A percentile compares a stretch with the other conserved stretches of the same genome.
Evolutionary conservation across 1,140 invertebrate species (phyloP).

Genomic region (Halyomorpha halys): DNA sequence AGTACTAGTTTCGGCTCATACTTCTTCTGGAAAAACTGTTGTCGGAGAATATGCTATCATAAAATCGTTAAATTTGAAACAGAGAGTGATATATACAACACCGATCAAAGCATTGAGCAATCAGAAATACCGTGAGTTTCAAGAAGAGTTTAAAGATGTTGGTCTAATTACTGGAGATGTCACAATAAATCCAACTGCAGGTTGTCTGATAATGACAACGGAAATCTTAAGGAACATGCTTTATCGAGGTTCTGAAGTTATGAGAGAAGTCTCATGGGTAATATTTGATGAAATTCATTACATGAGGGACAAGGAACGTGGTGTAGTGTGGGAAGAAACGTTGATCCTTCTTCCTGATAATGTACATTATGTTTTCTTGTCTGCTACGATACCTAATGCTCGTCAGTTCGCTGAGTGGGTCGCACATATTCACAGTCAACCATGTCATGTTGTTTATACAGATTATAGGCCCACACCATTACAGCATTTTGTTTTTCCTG

Average conservation of each 20-base stretch:
- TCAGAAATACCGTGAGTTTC: slow-evolving; percentile 98
- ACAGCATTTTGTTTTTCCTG: slow-evolving; percentile 96
- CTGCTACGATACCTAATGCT: slow-evolving; percentile 98
- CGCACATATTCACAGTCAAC: slow-evolving; percentile 88
- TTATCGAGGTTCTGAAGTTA: slow-evolving; percentile 94
- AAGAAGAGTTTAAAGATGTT: slow-evolving; percentile 96
- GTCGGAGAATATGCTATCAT: slow-evolving; percentile 89
- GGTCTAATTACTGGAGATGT: slow-evolving; percentile 98
- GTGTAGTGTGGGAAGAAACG: slow-evolving; percentile 99
- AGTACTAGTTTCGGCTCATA: slow-evolving; percentile 96
- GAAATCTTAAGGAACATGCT: slow-evolving; percentile 99
- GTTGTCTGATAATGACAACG: slow-evolving; percentile 98
- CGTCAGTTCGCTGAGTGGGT: slow-evolving; percentile 99
- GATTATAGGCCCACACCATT: slow-evolving; percentile 95
- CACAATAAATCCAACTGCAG: slow-evolving; percentile 95
- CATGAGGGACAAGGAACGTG: slow-evolving; percentile 98
- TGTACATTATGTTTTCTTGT: slow-evolving; percentile 97
- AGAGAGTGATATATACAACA: slow-evolving; percentile 97
- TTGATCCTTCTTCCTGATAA: slow-evolving; percentile 95
- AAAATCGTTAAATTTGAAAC: slow-evolving; percentile 55
- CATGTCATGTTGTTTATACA: slow-evolving; percentile 98
- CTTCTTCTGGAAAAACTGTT: slow-evolving; percentile 99
- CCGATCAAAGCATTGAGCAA: slow-evolving; percentile 99
- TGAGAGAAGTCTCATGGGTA: slow-evolving; percentile 99
- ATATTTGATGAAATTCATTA: slow-evolving; percentile 99